A percentile compares a stretch with the other conserved stretches of the same genome.
These are phyloP conservation scores for Halisarca cf. caerulea DNA, from an alignment of 37 sponge, comb jelly and placozoan species.

Conservation along the genomic window DNA sequence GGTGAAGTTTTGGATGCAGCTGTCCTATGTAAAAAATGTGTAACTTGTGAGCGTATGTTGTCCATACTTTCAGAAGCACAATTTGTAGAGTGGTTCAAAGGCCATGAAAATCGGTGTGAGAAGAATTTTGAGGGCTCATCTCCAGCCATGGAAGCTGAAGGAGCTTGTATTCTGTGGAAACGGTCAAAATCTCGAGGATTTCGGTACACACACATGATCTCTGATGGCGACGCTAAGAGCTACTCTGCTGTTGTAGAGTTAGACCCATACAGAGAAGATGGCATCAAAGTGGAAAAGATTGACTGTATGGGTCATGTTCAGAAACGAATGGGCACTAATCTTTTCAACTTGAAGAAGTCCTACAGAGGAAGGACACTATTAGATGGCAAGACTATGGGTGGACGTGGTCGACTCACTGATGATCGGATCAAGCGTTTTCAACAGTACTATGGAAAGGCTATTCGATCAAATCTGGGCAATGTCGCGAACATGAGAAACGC, in stretches of 20 bases:
- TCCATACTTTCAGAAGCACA: no score
- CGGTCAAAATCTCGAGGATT: no score
- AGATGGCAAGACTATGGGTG: conserved; percentile 35
- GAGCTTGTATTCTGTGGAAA: background rate
- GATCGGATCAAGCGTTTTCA: conserved; percentile 7
- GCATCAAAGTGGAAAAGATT: conserved; percentile 13
- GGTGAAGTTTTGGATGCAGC: no score
- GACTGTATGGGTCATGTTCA: no score
- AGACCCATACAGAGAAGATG: conserved; percentile 22
- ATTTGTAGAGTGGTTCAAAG: no score
- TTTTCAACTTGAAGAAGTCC: conserved; percentile 14
- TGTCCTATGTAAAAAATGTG: no score
- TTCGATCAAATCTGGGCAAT: conserved; percentile 21
- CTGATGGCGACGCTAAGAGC: no score
- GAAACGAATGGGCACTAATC: conserved; percentile 32
- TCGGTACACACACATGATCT: no score
- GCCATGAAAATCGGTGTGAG: no score
- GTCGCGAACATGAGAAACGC: conserved; percentile 20
- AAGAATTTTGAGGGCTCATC: no score
- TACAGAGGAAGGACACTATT: conserved; percentile 11
- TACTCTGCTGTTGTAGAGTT: background rate
- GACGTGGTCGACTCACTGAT: conserved; percentile 30
- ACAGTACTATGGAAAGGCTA: conserved; percentile 40
- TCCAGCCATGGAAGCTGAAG: conserved; percentile 26
- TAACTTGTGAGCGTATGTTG: no score